Base-by-base conservation (phyloP, 53 echinoderm and acorn worm genomes). In the Astropecten irregularis region DNA sequence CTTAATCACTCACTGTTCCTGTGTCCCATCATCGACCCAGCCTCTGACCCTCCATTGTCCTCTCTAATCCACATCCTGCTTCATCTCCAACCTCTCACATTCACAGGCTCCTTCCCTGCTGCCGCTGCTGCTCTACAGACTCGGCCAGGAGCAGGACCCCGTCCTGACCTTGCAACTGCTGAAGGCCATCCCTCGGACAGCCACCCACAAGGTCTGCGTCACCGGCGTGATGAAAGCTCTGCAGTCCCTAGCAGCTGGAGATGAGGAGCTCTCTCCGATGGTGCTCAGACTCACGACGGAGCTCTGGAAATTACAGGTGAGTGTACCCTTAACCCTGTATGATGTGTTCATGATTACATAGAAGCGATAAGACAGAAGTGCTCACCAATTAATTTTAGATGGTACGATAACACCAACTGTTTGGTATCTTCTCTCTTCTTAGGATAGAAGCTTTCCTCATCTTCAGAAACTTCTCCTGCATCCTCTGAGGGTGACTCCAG, bases 381-480 rank as follows among this genome's bases (percentile, higher is more conserved):
- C 51, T 51, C 68, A 76, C 22, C 14, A 16, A 65, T 65, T 4
- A 66, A 40, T 8, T 14, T 4, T 34, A 4, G 3, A 3, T n/a
- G n/a, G n/a, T n/a, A n/a, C n/a, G n/a, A n/a, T n/a, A n/a, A n/a
- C n/a, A n/a, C n/a, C n/a, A n/a, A n/a, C n/a, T n/a, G n/a, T n/a
- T n/a, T n/a, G n/a, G n/a, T n/a, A n/a, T n/a, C n/a, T n/a, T n/a
- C n/a, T 56, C 3, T 56, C 52, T 69, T 61, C 30, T 68, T 33
- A 93, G 93, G 93, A 93, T 20, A 64, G 93, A 39, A 83, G 87
- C 52, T 93, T 90, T 66, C 93, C 93, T 11, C 90, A 93, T n/a
- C 84, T 93, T 28, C 93, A 93, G 55, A 87, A 86, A 34, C 22
- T 93, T 47, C 18, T 93, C 21, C 73, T 79, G 14, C 49, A 53